These are phyloP conservation scores for Hirtodrosophila duncani DNA, from an alignment of 2,888 invertebrate species.

Conservation along the genomic window DNA sequence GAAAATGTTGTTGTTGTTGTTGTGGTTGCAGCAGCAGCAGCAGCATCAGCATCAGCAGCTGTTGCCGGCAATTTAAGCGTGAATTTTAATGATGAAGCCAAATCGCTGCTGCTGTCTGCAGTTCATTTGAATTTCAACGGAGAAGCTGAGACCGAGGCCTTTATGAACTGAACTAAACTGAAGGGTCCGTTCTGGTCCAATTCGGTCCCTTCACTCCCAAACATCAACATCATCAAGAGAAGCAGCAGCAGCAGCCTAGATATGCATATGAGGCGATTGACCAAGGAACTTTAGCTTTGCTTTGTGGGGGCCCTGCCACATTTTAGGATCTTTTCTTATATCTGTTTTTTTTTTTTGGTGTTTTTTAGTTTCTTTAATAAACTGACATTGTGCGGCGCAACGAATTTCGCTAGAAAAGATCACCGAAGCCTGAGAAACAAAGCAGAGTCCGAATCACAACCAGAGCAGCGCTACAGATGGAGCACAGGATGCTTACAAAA, in stretches of 20 bases:
- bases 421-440: conserved; percentile 27
- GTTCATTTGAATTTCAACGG: conserved; percentile 68
- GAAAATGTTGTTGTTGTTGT: conserved; percentile 25
- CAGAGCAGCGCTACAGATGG: not conserved
- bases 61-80: conserved; percentile 61
- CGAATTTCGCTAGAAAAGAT: conserved; percentile 62
- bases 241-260: too few relatives aligned
- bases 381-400: conserved; percentile 62
- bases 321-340: too few relatives aligned
- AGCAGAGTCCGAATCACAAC: too few relatives aligned
- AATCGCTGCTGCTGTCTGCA: conserved; percentile 60
- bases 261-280: conserved; percentile 34
- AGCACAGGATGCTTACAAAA: conserved; percentile 58
- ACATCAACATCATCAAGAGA: not conserved
- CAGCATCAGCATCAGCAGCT: conserved; percentile 28
- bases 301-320: conserved; percentile 6
- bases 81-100: conserved; percentile 73
- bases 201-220: not conserved
- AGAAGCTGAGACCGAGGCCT: conserved; percentile 19
- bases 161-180: conserved; percentile 43
- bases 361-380: too few relatives aligned
- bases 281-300: not conserved
- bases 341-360: too few relatives aligned
- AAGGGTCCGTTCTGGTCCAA: too few relatives aligned
- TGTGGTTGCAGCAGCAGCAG: conserved; percentile 10